Conservation (phyloP, 2,113 vertebrate species). For the Saimiri boliviensis region DNA sequence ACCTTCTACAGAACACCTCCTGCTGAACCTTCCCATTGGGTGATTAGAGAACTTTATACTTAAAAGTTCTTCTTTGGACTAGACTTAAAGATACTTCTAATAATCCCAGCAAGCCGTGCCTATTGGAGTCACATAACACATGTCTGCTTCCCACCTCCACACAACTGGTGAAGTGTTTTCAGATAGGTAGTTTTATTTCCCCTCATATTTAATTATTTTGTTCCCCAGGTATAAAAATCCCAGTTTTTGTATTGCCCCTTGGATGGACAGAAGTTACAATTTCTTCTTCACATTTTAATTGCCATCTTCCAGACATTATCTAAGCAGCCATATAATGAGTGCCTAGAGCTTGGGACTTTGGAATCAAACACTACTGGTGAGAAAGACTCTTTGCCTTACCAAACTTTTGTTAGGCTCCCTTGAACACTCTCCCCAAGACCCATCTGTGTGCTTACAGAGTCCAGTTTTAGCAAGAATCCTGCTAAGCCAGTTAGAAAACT, state of each 20-base stretch:
- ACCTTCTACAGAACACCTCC: neutral
- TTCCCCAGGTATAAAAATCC: neutral
- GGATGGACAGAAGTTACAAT: neutral
- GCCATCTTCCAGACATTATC: neutral
- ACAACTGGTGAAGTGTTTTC: neutral
- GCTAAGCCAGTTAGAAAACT: no score
- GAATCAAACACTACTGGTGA: neutral
- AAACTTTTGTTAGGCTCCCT: no score
- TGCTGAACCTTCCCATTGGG: neutral
- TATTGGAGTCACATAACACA: neutral
- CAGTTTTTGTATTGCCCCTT: neutral
- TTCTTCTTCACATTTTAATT: neutral
- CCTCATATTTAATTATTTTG: neutral
- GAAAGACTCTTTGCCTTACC: no score
- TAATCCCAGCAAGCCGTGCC: neutral
- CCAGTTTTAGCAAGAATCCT: no score
- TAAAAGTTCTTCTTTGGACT: neutral
- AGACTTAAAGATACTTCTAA: neutral
- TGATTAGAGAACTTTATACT: neutral
- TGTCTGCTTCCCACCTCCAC: neutral
- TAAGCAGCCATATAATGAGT: neutral
- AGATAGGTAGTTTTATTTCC: neutral
- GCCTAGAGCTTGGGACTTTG: neutral
- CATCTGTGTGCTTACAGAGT: no score
- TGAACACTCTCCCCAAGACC: no score